These are phyloP conservation scores for Biston stratarius DNA, from an alignment of 2,888 invertebrate species.

Conservation along the genomic window DNA sequence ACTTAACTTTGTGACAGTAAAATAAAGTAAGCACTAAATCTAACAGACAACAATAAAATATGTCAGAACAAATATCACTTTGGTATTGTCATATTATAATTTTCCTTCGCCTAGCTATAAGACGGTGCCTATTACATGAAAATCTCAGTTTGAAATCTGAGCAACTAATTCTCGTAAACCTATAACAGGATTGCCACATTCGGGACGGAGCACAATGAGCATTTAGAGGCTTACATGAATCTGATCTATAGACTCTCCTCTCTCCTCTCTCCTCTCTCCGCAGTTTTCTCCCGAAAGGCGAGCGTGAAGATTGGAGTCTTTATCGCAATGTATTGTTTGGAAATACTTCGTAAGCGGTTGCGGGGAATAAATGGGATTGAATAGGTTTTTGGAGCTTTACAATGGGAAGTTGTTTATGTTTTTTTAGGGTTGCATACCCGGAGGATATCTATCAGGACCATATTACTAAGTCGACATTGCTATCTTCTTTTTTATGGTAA, in stretches of 20 bases:
- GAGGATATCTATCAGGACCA: too few relatives aligned
- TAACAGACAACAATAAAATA: too few relatives aligned
- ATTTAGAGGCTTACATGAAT: slow-evolving; percentile 28
- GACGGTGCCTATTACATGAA: neutral
- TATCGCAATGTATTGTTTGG: slow-evolving; percentile 28
- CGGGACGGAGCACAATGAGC: slow-evolving; percentile 17
- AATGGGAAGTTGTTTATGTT: slow-evolving; percentile 22
- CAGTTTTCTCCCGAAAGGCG: slow-evolving; percentile 13
- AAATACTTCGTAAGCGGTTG: slow-evolving; percentile 25
- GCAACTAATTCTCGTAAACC: slow-evolving; percentile 17
- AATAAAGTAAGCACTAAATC: too few relatives aligned
- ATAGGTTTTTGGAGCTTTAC: slow-evolving; percentile 21
- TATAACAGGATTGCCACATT: slow-evolving; percentile 23
- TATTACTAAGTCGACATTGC: too few relatives aligned
- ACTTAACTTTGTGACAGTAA: too few relatives aligned
- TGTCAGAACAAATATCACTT: too few relatives aligned
- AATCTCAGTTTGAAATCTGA: slow-evolving; percentile 12
- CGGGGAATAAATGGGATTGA: slow-evolving; percentile 28
- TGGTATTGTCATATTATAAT: too few relatives aligned
- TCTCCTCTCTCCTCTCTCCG: slow-evolving; percentile 1
- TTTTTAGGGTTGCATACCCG: neutral
- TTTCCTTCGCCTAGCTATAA: neutral
- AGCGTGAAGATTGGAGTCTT: slow-evolving; percentile 25
- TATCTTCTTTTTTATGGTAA: too few relatives aligned
- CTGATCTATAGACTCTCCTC: slow-evolving; percentile 8